Evolutionary conservation across 2,113 vertebrate species (phyloP).

Genomic region (Alosa alosa): DNA sequence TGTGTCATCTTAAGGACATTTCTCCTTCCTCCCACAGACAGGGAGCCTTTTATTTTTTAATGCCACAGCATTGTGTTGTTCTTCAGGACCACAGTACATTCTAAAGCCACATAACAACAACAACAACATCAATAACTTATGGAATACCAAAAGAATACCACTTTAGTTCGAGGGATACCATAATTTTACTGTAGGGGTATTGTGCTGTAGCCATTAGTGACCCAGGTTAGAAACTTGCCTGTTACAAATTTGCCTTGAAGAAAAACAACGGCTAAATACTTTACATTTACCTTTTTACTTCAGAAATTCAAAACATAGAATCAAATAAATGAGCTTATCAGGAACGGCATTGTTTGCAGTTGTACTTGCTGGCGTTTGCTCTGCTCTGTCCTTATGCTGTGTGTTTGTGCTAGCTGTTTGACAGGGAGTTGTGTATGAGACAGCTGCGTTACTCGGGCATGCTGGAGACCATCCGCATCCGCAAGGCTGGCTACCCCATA

Average conservation of each 20-base stretch:
- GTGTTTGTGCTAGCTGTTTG: conserved; percentile 76
- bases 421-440: conserved; percentile 86
- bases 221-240: too few relatives aligned
- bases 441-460: conserved; percentile 94
- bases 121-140: background rate
- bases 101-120: background rate
- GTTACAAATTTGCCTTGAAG: too few relatives aligned
- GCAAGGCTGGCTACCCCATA: conserved; percentile 87
- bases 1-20: background rate
- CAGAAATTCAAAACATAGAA: background rate
- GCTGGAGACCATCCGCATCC: conserved; percentile 94
- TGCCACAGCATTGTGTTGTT: background rate
- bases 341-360: background rate
- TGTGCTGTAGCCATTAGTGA: too few relatives aligned
- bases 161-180: background rate
- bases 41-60: background rate
- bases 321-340: background rate
- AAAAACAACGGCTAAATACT: too few relatives aligned
- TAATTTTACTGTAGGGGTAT: background rate
- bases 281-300: too few relatives aligned
- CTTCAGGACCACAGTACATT: background rate
- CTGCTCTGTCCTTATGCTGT: background rate
- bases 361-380: background rate
- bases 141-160: background rate
- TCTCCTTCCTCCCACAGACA: background rate